Evolutionary conservation across 1,140 invertebrate genomes (phyloP).

Genomic region (Planococcus citri): DNA sequence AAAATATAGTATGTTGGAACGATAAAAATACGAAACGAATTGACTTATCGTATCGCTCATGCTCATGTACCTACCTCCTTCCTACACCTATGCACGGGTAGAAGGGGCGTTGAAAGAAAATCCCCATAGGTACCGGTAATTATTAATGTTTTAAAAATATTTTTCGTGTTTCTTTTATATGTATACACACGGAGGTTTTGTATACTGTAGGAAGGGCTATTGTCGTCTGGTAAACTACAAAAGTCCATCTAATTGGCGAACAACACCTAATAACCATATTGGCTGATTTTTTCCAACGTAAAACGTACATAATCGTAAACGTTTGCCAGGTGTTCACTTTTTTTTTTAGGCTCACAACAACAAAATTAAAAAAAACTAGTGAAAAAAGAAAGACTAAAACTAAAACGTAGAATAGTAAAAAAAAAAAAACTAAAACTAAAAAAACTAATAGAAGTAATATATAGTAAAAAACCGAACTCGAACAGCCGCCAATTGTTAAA

Average conservation of each 20-base stretch:
- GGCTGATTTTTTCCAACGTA: constrained; percentile 12
- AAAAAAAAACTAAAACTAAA: neutral
- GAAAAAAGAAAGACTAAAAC: neutral
- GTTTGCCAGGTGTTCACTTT: constrained; percentile 1
- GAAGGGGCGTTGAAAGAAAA: no score
- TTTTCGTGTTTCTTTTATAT: no score
- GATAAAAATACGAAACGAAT: constrained; percentile 7
- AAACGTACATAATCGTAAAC: constrained; percentile 14
- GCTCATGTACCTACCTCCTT: no score
- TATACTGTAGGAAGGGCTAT: no score
- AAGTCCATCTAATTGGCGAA: neutral
- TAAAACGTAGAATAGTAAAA: neutral
- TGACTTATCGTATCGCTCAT: neutral
- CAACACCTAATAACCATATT: neutral
- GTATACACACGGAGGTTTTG: no score
- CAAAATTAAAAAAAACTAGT: no score
- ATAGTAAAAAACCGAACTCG: constrained; percentile 9
- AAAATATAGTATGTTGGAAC: neutral
- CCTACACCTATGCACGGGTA: no score
- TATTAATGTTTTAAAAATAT: no score
- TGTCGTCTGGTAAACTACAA: no score
- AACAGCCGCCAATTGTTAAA: constrained; percentile 13
- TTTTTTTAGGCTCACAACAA: neutral
- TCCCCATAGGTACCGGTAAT: no score
- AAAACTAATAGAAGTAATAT: neutral